Conservation (phyloP, 2,888 invertebrate species). For the Drosophila villosipedis region DNA sequence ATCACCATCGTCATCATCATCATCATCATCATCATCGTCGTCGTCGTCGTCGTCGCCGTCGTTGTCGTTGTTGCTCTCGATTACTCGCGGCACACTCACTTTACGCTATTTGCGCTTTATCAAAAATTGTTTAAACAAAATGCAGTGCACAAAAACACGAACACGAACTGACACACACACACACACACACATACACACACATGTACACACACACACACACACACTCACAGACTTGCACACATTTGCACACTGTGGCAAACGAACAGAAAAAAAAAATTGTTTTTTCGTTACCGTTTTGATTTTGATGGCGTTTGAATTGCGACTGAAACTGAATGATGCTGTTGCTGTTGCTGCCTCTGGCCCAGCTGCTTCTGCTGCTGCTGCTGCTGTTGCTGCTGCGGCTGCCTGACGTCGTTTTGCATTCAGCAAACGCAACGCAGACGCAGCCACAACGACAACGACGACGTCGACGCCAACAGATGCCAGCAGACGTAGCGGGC, state of each 20-base stretch:
- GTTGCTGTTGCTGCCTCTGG: conserved; percentile 52
- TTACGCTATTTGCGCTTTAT: conserved; percentile 39
- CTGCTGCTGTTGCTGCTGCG: conserved; percentile 1
- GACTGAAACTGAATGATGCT: conserved; percentile 79
- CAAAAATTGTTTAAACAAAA: conserved; percentile 60
- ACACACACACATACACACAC: neutral
- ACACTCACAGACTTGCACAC: conserved; percentile 12
- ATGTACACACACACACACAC: neutral
- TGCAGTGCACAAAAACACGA: conserved; percentile 31
- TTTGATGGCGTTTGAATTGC: conserved; percentile 81
- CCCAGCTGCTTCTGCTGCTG: conserved; percentile 33
- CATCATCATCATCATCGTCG: neutral
- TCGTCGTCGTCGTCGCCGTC: neutral
- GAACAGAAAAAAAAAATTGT: conserved; percentile 43
- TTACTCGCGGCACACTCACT: conserved; percentile 17
- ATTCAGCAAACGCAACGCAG: conserved; percentile 14
- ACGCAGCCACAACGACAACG: conserved; percentile 22
- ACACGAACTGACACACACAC: conserved; percentile 3
- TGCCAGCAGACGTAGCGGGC: conserved; percentile 26
- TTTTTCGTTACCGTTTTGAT: conserved; percentile 78
- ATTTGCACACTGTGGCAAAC: conserved; percentile 16
- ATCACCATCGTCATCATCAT: neutral
- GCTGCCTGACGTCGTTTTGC: conserved; percentile 13
- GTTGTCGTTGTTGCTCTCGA: conserved; percentile 5
- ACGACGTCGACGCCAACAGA: conserved; percentile 35